Evolutionary conservation across 2,797 vertebrate genomes (phyloP), one percentile per base, ranked within the genome.

Genomic region (Mus minutoides): DNA sequence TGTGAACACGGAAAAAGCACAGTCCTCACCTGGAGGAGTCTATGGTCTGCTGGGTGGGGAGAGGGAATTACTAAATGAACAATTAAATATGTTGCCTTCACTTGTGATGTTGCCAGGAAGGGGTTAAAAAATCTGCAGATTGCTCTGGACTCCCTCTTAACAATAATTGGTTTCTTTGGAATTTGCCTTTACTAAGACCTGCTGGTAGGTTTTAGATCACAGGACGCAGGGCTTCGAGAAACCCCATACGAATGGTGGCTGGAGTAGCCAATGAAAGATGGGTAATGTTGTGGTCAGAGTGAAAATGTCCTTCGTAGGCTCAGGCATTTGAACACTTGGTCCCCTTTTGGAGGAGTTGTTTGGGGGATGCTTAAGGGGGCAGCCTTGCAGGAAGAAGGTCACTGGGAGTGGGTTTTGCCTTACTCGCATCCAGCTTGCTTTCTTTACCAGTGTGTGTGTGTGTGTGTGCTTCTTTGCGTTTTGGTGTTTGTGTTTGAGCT

Each of bases 61-160:
- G 0, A 19, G 2, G 16, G 2, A 11, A 29, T 29, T 12, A 9
- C 34, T 19, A 90, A 31, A 67, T 0, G 0, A 19, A 46, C 43
- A 77, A 58, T 91, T 56, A 46, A 14, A 40, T 49, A 22, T 54
- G 19, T 24, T 58, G 6, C 37, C 19, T 34, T 16, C 19, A 34
- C 16, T 24, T 54, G 46, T 21, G 1, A 82, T 37, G 24, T 40
- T 67, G 10, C 40, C n/a, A 8, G 19, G 34, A 56, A 87, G 26
- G 17, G 58, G 12, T 19, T 29, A 43, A 37, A 71, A 43, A n/a
- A 5, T 6, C 22, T 2, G 1, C 16, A 3, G n/a, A 24, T 6
- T 49, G 17, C 54, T 69, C 73, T 56, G 10, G 5, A 12, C 16
- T 43, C 49, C 79, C 73, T 31, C 43, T 26, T 79, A 56, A 40